phyloP scores from a whole-genome alignment of 2,888 invertebrate genomes.

The Mesorhabditis spiculigera region DNA sequence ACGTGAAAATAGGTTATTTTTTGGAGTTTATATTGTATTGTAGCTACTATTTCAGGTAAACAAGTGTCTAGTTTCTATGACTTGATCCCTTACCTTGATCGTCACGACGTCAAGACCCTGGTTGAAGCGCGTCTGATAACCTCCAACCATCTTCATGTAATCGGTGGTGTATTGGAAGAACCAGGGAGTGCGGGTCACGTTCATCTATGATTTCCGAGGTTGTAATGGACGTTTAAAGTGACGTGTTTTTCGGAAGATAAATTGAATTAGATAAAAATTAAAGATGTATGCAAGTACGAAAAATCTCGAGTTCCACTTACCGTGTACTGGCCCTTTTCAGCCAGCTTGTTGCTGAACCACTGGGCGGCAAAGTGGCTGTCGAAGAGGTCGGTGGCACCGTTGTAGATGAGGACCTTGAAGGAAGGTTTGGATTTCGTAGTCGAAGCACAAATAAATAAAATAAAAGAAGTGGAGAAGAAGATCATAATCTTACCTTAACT shows the following conservation, averaged over 20 bases:
- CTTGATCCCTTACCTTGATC: neutral
- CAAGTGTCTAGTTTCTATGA: too few species aligned
- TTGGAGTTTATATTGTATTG: too few species aligned
- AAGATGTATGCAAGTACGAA: too few species aligned
- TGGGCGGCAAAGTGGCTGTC: slow-evolving; percentile 5
- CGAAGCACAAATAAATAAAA: slow-evolving; percentile 17
- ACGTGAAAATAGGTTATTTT: too few species aligned
- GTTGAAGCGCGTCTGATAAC: neutral
- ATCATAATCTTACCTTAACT: too few species aligned
- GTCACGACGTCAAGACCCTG: neutral
- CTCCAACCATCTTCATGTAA: neutral
- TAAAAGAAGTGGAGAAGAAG: slow-evolving; percentile 18
- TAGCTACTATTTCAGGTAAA: too few species aligned
- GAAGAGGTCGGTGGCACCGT: neutral
- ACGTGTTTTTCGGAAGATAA: too few species aligned
- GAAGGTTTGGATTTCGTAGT: too few species aligned
- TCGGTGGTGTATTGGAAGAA: neutral
- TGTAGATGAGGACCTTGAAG: slow-evolving; percentile 7
- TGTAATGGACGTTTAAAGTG: too few species aligned
- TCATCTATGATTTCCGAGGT: neutral
- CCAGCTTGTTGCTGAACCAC: neutral
- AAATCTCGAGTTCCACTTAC: neutral
- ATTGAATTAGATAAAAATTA: neutral
- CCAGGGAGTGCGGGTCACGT: neutral
- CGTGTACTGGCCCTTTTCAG: slow-evolving; percentile 8